phyloP scores from a whole-genome alignment of 2,888 invertebrate genomes.

The Tolmerus cingulatus region DNA sequence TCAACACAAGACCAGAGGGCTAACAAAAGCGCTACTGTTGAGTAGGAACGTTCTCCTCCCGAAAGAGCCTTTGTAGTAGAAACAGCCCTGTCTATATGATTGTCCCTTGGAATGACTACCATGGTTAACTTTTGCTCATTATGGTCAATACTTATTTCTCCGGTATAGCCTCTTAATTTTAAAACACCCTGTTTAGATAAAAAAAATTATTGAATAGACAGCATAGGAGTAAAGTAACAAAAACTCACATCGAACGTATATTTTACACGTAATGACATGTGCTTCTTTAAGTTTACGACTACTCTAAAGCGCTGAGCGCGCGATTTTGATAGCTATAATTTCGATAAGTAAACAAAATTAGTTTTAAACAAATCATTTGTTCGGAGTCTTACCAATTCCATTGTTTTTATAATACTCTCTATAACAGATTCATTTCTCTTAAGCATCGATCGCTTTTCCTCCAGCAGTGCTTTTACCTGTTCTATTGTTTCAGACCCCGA shows the following conservation, averaged over 20 bases:
- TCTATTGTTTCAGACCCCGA: constrained; percentile 50
- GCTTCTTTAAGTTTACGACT: constrained; percentile 63
- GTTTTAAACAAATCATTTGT: not conserved
- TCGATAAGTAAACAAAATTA: not conserved
- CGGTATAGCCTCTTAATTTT: constrained; percentile 56
- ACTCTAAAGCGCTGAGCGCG: constrained; percentile 63
- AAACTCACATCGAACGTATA: constrained; percentile 58
- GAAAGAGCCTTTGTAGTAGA: constrained; percentile 77
- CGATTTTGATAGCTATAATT: constrained; percentile 59
- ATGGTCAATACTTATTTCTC: constrained; percentile 60
- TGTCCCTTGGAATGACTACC: constrained; percentile 67
- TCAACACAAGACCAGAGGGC: constrained; percentile 92
- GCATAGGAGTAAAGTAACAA: not conserved
- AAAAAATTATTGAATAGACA: not conserved
- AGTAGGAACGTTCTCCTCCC: constrained; percentile 94
- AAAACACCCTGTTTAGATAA: constrained; percentile 53
- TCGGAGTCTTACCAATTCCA: constrained; percentile 59
- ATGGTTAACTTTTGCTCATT: constrained; percentile 64
- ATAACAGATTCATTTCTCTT: constrained; percentile 60
- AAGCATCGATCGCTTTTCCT: constrained; percentile 63
- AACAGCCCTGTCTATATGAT: constrained; percentile 60
- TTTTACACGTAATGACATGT: constrained; percentile 65
- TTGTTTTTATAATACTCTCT: constrained; percentile 62
- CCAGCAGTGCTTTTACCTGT: constrained; percentile 58
- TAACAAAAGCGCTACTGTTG: constrained; percentile 93